phyloP scores from a whole-genome alignment of 2,113 vertebrate genomes.

The Trochalopteron elliotii region DNA sequence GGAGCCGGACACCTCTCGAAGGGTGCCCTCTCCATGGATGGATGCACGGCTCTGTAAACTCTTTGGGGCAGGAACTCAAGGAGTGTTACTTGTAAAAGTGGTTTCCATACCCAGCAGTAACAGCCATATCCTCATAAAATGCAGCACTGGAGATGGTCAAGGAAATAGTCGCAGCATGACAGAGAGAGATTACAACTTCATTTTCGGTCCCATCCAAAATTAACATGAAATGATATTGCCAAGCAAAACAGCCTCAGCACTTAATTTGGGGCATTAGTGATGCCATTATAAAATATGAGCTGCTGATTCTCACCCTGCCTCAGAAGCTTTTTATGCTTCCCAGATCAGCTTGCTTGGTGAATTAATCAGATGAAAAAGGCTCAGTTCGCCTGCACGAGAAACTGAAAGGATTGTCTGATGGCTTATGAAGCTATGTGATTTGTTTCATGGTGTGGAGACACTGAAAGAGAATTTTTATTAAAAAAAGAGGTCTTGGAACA shows the following conservation, averaged over 20 bases:
- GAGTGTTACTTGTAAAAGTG: background rate
- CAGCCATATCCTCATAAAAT: constrained; percentile 37
- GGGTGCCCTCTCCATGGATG: background rate
- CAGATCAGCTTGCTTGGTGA: constrained; percentile 64
- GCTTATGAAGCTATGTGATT: constrained; percentile 61
- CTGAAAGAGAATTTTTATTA: constrained; percentile 70
- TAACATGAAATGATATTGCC: constrained; percentile 57
- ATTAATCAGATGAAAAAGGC: constrained; percentile 66
- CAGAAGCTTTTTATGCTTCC: constrained; percentile 64
- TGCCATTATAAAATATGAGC: constrained; percentile 56
- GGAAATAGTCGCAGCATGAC: constrained; percentile 65
- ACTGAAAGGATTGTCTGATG: constrained; percentile 61
- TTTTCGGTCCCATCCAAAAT: constrained; percentile 58
- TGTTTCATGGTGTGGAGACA: constrained; percentile 56
- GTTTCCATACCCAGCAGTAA: constrained; percentile 19
- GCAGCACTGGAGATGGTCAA: constrained; percentile 55
- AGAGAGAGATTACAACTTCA: constrained; percentile 62
- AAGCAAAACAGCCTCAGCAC: constrained; percentile 50
- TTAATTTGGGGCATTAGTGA: constrained; percentile 64
- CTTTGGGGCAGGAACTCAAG: background rate
- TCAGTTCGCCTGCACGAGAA: constrained; percentile 44
- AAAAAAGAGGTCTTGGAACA: constrained; percentile 68
- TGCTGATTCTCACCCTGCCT: constrained; percentile 58
- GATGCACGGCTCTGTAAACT: background rate
- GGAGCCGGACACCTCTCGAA: background rate